Conservation (phyloP, 1,140 invertebrate species). For the Pogonus chalceus region DNA sequence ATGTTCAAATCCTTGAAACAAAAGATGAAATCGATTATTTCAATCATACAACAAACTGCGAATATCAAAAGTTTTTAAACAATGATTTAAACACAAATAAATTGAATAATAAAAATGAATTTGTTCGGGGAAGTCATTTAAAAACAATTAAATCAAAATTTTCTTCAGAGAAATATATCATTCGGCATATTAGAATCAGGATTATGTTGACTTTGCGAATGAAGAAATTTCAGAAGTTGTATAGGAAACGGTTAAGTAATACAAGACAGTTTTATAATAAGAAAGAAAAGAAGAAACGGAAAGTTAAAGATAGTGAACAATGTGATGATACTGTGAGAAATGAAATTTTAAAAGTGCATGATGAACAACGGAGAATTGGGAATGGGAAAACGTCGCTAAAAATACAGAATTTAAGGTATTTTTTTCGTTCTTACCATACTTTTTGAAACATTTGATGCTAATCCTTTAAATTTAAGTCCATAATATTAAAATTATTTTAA, state of each 20-base stretch:
- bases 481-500: background rate
- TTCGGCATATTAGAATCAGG: constrained; percentile 30
- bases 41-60: background rate
- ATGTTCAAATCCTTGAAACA: background rate
- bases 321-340: background rate
- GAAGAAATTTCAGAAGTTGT: constrained; percentile 8
- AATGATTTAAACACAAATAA: constrained; percentile 10
- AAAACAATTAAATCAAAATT: constrained; percentile 18
- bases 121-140: constrained; percentile 11
- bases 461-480: background rate
- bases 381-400: constrained; percentile 30
- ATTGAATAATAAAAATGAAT: background rate
- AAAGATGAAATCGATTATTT: background rate
- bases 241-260: background rate
- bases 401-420: constrained; percentile 33
- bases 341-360: constrained; percentile 21
- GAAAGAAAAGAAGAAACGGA: constrained; percentile 10
- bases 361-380: constrained; percentile 30
- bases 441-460: background rate
- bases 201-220: constrained; percentile 30
- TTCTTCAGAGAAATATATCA: constrained; percentile 30
- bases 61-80: background rate
- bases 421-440: background rate
- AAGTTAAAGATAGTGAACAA: constrained; percentile 5
- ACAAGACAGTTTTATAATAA: background rate